Evolutionary conservation across 2,888 invertebrate genomes (phyloP), one percentile per base, ranked within the genome.

Genomic region (Harpagoxenus sublaevis): DNA sequence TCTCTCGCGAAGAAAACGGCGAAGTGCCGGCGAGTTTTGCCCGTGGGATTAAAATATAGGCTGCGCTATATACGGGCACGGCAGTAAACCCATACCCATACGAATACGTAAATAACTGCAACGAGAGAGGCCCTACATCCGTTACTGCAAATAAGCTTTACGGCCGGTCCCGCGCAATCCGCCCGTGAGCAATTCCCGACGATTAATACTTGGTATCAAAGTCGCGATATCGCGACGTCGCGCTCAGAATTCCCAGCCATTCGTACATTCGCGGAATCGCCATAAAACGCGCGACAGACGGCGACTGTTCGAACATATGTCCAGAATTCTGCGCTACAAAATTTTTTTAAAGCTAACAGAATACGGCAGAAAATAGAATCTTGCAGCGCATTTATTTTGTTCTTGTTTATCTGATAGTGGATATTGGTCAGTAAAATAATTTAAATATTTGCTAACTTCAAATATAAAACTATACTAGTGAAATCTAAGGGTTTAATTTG

Each of bases 171-270:
- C 48, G 62, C 68, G 45, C 68, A 45, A 78, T 68, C 45, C 78
- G 68, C 23, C 35, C 48, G 35, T 35, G 39, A 71, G 71, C 79
- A 71, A 71, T 79, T 71, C 48, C 35, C 39, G 48, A 39, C 79
- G 79, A 79, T 79, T 79, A 79, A 79, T 71, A 62, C 60, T 71
- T 71, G 79, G 60, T 71, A 71, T 71, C 60, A 71, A 71, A 71
- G 57, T 79, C 65, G 42, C 62, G 31, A 62, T 35, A 35, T 75
- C 78, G 39, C 35, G n/a, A 28, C 66, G 55, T 66, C 35, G 48
- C 60, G 31, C 18, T 39, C 79, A 71, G 71, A 71, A 79, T 42
- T 71, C 48, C 70, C 23, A 48, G 71, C 60, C 31, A 79, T 51
- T 71, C 79, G 48, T 9, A 28, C 60, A 70, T 39, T 15, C 77